Evolutionary conservation across 2,797 vertebrate species (phyloP).

Genomic region (Furcifer pardalis): DNA sequence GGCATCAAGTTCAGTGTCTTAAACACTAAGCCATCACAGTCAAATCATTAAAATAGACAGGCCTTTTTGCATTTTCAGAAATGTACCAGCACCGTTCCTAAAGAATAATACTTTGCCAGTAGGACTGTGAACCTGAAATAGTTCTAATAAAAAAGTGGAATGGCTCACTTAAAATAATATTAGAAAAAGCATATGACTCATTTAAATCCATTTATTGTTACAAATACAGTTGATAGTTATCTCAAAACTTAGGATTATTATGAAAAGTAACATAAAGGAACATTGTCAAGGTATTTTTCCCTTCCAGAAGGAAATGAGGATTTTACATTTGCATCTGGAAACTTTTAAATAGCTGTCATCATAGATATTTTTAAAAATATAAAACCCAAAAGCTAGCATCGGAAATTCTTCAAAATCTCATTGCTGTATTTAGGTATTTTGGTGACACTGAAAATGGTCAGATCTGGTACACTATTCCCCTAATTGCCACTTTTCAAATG

Average conservation of each 20-base stretch:
- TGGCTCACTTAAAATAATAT: slow-evolving; percentile 52
- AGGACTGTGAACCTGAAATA: slow-evolving; percentile 55
- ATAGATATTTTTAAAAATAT: slow-evolving; percentile 27
- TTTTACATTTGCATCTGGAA: slow-evolving; percentile 41
- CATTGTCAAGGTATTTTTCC: slow-evolving; percentile 67
- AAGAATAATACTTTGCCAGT: slow-evolving; percentile 57
- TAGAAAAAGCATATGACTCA: slow-evolving; percentile 65
- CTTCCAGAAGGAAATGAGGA: slow-evolving; percentile 37
- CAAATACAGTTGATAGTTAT: slow-evolving; percentile 54
- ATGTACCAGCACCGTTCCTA: slow-evolving; percentile 63
- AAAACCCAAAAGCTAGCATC: slow-evolving; percentile 59
- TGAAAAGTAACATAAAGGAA: slow-evolving; percentile 62
- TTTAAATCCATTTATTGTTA: slow-evolving; percentile 51
- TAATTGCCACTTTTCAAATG: slow-evolving; percentile 27
- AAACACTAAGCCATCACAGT: too few species aligned
- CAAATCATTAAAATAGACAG: slow-evolving; percentile 27
- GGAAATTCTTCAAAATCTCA: slow-evolving; percentile 58
- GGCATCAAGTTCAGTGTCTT: too few species aligned
- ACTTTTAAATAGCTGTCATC: slow-evolving; percentile 36
- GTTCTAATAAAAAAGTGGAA: slow-evolving; percentile 53
- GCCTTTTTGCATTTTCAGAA: slow-evolving; percentile 61
- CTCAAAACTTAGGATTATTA: slow-evolving; percentile 51
- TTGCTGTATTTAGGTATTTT: slow-evolving; percentile 14
- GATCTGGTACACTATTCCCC: slow-evolving; percentile 42
- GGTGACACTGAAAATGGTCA: slow-evolving; percentile 25